Evolutionary conservation across 1,140 invertebrate species (phyloP).

Genomic region (Samia ricini): DNA sequence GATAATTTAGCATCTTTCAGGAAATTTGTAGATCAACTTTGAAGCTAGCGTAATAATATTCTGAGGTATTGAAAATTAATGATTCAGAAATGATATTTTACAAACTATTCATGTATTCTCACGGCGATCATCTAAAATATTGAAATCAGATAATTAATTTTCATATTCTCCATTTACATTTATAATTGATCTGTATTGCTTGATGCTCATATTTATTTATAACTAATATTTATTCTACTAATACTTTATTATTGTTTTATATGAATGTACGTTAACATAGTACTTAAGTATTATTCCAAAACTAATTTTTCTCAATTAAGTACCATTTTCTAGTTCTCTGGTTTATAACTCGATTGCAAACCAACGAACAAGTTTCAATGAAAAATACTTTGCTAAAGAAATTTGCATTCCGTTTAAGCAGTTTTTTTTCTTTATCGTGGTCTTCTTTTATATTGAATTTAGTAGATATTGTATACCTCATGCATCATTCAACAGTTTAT

Average conservation of each 20-base stretch:
- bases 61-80: not conserved
- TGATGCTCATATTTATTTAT: conserved; percentile 4
- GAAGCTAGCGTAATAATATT: not conserved
- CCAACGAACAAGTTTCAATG: not conserved
- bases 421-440: not conserved
- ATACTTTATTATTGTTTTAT: not conserved
- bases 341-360: not conserved
- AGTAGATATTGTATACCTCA: conserved; percentile 36
- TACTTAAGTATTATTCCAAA: not conserved
- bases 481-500: conserved; percentile 69
- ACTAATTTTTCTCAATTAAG: not conserved
- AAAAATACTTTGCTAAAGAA: not conserved
- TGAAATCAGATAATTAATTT: conserved; percentile 27
- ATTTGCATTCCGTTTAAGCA: not conserved
- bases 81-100: not conserved
- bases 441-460: not conserved
- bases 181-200: conserved; percentile 15
- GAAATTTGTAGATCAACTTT: not conserved
- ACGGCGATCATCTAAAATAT: conserved; percentile 20
- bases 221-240: not conserved
- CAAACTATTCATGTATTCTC: not conserved
- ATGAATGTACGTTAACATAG: not conserved
- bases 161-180: conserved; percentile 18
- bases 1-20: not conserved
- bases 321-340: not conserved